phyloP scores from a whole-genome alignment of 2,797 vertebrate genomes.

The Brachyalestes nurse region DNA sequence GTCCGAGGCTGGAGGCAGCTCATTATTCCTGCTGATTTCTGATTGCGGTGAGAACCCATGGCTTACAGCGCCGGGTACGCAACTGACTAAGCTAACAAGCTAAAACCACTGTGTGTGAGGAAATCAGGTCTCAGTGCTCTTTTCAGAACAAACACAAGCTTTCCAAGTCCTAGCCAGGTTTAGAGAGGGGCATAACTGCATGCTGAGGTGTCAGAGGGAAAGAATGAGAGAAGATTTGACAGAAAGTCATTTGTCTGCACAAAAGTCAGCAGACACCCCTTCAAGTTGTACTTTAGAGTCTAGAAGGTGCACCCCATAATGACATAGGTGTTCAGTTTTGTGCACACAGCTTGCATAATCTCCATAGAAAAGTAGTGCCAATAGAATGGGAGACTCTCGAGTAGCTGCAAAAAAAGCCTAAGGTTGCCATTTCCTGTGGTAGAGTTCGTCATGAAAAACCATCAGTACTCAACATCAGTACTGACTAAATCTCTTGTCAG shows the following conservation, averaged over 20 bases:
- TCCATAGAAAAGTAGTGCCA: background rate
- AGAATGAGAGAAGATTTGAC: background rate
- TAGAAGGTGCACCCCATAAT: too few relatives aligned
- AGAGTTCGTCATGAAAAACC: too few relatives aligned
- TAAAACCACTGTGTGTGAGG: slow-evolving; percentile 35
- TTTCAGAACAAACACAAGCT: slow-evolving; percentile 18
- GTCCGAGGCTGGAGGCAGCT: slow-evolving; percentile 70
- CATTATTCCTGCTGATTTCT: slow-evolving; percentile 69
- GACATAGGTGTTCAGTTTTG: too few relatives aligned
- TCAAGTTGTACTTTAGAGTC: background rate
- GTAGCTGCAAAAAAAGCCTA: too few relatives aligned
- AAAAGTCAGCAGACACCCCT: background rate
- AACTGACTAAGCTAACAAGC: slow-evolving; percentile 58
- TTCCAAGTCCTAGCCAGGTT: background rate
- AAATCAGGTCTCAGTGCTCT: slow-evolving; percentile 20
- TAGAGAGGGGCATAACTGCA: background rate
- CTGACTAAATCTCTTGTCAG: too few relatives aligned
- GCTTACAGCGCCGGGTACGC: slow-evolving; percentile 63
- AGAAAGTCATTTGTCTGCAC: background rate
- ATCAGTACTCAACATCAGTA: too few relatives aligned
- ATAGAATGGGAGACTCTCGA: too few relatives aligned
- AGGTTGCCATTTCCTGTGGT: too few relatives aligned
- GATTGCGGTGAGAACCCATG: slow-evolving; percentile 71
- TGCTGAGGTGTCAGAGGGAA: background rate
- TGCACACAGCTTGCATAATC: background rate